These are phyloP conservation scores for Pipistrellus kuhlii DNA, from an alignment of 2,797 vertebrate genomes.

Conservation along the genomic window DNA sequence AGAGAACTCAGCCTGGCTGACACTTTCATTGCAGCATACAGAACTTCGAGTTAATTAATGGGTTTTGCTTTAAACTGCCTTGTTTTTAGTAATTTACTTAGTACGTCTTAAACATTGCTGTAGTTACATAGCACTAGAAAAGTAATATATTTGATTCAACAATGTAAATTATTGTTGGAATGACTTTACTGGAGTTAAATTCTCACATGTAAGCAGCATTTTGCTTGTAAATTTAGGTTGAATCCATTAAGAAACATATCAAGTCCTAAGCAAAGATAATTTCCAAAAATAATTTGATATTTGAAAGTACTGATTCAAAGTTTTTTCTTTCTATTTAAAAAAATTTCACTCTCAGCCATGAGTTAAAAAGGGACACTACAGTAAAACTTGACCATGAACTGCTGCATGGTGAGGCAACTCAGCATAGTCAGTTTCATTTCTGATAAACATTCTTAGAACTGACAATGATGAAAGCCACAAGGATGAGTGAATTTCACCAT, in stretches of 20 bases:
- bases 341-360: not conserved
- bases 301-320: not conserved
- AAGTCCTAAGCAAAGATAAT: constrained; percentile 7
- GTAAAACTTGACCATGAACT: not conserved
- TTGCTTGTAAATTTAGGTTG: constrained; percentile 37
- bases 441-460: not conserved
- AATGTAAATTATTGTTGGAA: not conserved
- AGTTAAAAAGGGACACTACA: not conserved
- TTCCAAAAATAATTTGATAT: not conserved
- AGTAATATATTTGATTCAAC: not conserved
- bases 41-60: constrained; percentile 10
- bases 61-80: not conserved
- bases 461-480: not conserved
- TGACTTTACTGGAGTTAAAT: not conserved
- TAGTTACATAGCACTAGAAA: constrained; percentile 11
- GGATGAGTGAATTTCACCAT: not conserved
- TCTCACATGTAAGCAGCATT: not conserved
- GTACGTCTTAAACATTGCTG: not conserved
- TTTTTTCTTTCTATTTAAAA: not conserved
- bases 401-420: not conserved
- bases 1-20: constrained; percentile 32
- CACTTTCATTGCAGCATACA: not conserved
- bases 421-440: not conserved
- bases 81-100: constrained; percentile 10
- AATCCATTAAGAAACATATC: constrained; percentile 4